Percentiles rank a stretch among this genome's conserved stretches.
Conservation (phyloP, 2,113 vertebrate species). For the Oriolus oriolus region DNA sequence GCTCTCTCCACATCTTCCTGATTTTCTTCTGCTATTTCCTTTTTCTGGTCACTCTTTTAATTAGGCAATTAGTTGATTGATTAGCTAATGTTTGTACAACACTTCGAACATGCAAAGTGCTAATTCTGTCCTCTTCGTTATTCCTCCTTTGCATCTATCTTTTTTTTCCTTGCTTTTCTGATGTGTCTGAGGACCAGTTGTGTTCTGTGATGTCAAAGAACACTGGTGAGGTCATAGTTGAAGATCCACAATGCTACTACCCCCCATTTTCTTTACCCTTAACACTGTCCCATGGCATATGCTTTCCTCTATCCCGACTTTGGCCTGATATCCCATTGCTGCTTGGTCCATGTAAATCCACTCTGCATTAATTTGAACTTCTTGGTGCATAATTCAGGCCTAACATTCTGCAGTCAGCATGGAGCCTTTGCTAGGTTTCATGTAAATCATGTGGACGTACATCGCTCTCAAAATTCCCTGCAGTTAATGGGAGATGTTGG, state of each 20-base stretch:
- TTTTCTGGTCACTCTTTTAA: constrained; percentile 19
- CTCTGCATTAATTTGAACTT: not conserved
- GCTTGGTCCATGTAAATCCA: not conserved
- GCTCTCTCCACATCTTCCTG: not conserved
- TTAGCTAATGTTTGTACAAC: constrained; percentile 42
- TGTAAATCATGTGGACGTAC: not conserved
- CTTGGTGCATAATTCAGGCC: not conserved
- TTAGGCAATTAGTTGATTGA: constrained; percentile 53
- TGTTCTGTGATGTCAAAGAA: not conserved
- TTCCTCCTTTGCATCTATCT: not conserved
- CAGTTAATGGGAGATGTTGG: not conserved
- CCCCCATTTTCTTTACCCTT: not conserved
- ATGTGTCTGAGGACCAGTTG: not conserved
- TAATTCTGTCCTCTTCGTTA: constrained; percentile 3
- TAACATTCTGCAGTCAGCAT: not conserved
- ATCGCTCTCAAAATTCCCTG: not conserved
- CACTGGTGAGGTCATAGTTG: not conserved
- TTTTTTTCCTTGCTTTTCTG: not conserved
- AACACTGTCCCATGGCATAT: rapidly evolving
- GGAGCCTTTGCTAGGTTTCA: not conserved
- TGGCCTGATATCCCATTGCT: not conserved
- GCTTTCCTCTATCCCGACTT: not conserved
- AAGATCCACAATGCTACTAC: not conserved
- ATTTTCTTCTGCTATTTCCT: not conserved
- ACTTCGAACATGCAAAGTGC: not conserved